A percentile compares a stretch with the other conserved stretches of the same genome.
phyloP scores from a whole-genome alignment of 1,140 invertebrate genomes.

The Eufriesea mexicana region DNA sequence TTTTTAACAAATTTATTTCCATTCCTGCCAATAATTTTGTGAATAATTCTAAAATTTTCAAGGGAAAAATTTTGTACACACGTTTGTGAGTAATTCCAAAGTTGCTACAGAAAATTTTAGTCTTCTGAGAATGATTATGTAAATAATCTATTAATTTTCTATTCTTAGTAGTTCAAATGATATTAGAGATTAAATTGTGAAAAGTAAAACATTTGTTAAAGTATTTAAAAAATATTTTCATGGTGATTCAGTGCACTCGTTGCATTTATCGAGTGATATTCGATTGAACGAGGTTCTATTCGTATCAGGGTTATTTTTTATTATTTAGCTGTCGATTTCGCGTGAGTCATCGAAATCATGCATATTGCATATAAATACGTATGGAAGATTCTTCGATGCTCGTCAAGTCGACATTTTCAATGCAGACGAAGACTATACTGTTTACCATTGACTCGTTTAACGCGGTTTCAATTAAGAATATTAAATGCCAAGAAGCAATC shows the following conservation, averaged over 20 bases:
- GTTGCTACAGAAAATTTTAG: no score
- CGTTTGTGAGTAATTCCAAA: no score
- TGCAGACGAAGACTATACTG: neutral
- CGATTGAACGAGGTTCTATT: neutral
- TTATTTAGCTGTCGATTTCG: constrained; percentile 1
- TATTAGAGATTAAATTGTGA: no score
- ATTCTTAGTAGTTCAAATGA: no score
- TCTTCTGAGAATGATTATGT: no score
- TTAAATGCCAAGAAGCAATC: neutral
- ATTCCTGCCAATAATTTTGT: no score
- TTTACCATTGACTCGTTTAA: constrained; percentile 19
- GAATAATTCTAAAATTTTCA: no score
- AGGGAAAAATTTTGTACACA: no score
- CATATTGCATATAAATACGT: constrained; percentile 25
- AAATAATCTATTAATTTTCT: no score
- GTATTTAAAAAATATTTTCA: neutral
- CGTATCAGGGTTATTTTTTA: neutral
- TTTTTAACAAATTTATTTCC: no score
- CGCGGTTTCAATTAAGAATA: constrained; percentile 3
- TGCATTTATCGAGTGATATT: neutral
- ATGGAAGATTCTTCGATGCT: constrained; percentile 12
- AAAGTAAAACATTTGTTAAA: neutral
- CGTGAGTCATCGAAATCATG: constrained; percentile 44
- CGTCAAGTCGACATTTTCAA: constrained; percentile 22
- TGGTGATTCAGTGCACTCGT: neutral